phyloP scores from a whole-genome alignment of 2,113 vertebrate genomes.

The Cinclus cinclus region DNA sequence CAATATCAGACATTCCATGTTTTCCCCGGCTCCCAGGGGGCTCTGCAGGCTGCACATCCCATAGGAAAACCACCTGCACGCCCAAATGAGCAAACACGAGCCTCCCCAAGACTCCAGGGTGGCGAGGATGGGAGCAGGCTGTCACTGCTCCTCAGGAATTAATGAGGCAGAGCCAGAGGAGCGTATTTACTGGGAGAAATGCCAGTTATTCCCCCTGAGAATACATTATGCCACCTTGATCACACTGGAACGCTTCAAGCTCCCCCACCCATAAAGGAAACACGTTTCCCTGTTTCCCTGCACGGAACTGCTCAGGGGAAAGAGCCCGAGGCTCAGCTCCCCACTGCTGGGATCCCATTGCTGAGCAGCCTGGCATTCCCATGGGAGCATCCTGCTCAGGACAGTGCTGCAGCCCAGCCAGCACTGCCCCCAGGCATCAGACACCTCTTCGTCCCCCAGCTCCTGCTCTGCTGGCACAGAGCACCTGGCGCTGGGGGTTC shows the following conservation, averaged over 20 bases:
- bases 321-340: not conserved
- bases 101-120: not conserved
- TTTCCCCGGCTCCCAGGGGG: not conserved
- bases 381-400: not conserved
- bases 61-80: not conserved
- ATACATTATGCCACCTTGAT: not conserved
- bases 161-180: not conserved
- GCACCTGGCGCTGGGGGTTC: not conserved
- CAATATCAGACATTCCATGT: not conserved
- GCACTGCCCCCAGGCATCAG: not conserved
- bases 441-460: not conserved
- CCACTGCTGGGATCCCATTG: not conserved
- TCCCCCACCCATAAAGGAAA: not conserved
- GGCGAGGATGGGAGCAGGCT: not conserved
- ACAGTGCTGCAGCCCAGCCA: not conserved
- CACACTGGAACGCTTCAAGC: not conserved
- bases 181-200: not conserved
- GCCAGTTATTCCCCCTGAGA: not conserved
- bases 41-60: not conserved
- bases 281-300: fast-evolving
- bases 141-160: not conserved
- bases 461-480: not conserved
- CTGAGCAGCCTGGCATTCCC: constrained; percentile 26
- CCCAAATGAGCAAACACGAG: not conserved
- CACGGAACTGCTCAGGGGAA: not conserved